Conservation (phyloP, 2,888 invertebrate species). For the Anthrax anthrax region DNA sequence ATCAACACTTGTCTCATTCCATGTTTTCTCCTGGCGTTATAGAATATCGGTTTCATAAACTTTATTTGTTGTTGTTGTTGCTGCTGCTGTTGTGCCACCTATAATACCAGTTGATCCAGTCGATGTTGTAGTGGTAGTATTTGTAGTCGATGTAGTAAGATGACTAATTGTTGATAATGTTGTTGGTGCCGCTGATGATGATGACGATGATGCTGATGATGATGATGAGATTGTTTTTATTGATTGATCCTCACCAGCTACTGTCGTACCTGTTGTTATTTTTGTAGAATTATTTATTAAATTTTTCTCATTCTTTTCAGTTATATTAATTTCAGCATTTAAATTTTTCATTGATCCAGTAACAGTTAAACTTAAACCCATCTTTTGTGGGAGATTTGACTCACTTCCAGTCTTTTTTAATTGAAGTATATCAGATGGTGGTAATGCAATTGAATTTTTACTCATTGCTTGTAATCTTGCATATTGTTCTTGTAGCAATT, state of each 20-base stretch:
- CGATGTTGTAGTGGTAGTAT: no score
- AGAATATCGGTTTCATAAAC: slow-evolving; percentile 90
- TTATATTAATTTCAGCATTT: slow-evolving; percentile 18
- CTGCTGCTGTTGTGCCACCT: no score
- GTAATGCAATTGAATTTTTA: slow-evolving; percentile 52
- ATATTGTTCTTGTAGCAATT: slow-evolving; percentile 81
- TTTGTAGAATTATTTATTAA: slow-evolving; percentile 15
- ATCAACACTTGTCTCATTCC: slow-evolving; percentile 25
- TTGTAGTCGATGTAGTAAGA: no score
- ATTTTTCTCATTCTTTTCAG: slow-evolving; percentile 20
- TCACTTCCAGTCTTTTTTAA: slow-evolving; percentile 81
- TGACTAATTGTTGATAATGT: not conserved
- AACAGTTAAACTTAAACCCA: slow-evolving; percentile 50
- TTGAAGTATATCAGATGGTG: slow-evolving; percentile 37
- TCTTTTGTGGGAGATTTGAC: slow-evolving; percentile 69
- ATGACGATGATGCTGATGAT: not conserved
- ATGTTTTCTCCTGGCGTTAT: slow-evolving; percentile 44
- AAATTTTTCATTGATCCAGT: slow-evolving; percentile 22
- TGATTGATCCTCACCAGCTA: slow-evolving; percentile 13
- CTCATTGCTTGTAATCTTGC: slow-evolving; percentile 78
- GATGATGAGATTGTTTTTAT: no score
- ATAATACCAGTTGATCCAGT: slow-evolving; percentile 9
- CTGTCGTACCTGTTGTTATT: slow-evolving; percentile 16
- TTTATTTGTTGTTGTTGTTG: slow-evolving; percentile 44
- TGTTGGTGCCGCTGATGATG: not conserved